Evolutionary conservation across 1,140 invertebrate genomes (phyloP).

Genomic region (Nasonia longicornis): DNA sequence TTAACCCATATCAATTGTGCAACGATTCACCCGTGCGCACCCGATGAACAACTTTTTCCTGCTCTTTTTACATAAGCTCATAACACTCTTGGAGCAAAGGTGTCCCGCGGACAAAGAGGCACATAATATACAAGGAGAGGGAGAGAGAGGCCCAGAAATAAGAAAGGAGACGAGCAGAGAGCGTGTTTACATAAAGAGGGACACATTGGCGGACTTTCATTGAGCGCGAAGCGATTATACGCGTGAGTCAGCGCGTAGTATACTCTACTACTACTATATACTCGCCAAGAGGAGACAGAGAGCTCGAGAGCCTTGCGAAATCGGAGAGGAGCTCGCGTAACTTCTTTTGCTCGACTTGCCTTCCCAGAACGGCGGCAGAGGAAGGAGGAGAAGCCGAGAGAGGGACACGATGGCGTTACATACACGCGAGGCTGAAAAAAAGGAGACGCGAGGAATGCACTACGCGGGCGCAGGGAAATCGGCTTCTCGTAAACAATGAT

Average conservation of each 20-base stretch:
- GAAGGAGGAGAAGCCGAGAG: background rate
- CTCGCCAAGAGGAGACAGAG: background rate
- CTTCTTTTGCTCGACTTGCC: constrained; percentile 38
- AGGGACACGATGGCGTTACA: background rate
- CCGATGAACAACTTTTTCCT: background rate
- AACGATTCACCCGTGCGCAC: background rate
- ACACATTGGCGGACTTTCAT: constrained; percentile 12
- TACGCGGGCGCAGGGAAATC: constrained; percentile 17
- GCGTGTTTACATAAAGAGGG: background rate
- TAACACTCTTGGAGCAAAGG: background rate
- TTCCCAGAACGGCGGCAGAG: constrained; percentile 4
- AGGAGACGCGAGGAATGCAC: constrained; percentile 16
- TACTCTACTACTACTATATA: background rate
- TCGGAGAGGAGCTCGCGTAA: constrained; percentile 28
- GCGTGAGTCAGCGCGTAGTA: constrained; percentile 13
- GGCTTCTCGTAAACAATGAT: constrained; percentile 37
- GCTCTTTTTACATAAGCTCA: background rate
- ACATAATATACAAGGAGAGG: background rate
- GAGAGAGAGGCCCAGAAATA: background rate
- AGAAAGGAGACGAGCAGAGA: background rate
- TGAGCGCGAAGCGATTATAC: constrained; percentile 2
- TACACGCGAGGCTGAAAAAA: background rate
- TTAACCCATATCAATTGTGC: background rate
- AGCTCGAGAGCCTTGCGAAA: constrained; percentile 31
- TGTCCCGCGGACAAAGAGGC: background rate